phyloP scores from a whole-genome alignment of 1,140 invertebrate species.

The Neelides sp. region DNA sequence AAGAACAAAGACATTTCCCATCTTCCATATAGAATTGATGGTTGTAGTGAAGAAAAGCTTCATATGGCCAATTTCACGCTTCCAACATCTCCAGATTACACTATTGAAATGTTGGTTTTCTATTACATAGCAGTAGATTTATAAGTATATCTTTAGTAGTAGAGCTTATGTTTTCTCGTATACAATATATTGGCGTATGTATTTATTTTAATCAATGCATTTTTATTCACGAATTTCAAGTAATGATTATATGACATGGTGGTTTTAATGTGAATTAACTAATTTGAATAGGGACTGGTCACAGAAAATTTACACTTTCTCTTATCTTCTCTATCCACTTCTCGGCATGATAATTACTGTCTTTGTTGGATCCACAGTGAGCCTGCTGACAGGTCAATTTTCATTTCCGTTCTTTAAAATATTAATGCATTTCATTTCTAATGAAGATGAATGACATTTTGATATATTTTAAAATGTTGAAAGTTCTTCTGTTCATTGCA shows the following conservation, averaged over 20 bases:
- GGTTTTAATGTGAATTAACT: too few species aligned
- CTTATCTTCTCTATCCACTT: conserved; percentile 26
- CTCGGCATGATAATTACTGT: conserved; percentile 19
- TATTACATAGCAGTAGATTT: background rate
- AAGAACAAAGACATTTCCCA: too few species aligned
- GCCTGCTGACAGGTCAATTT: conserved; percentile 22
- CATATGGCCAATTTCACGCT: conserved; percentile 12
- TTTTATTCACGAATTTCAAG: too few species aligned
- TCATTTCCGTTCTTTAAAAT: background rate
- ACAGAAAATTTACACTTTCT: conserved; percentile 26
- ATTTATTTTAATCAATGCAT: background rate
- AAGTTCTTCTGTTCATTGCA: background rate
- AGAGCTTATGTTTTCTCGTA: background rate
- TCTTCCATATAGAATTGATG: conserved; percentile 20
- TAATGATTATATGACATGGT: too few species aligned
- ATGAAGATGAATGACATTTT: background rate
- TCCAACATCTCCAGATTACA: background rate
- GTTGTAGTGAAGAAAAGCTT: conserved; percentile 11
- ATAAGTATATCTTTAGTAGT: background rate
- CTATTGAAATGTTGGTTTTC: background rate
- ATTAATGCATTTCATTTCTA: background rate
- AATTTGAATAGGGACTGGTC: conserved; percentile 28
- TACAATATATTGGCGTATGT: background rate
- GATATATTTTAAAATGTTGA: background rate
- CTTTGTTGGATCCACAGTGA: conserved; percentile 20